Percentiles rank a stretch among this genome's conserved stretches.
Conservation (phyloP, 2,888 invertebrate species). For the Julus scanicus region DNA sequence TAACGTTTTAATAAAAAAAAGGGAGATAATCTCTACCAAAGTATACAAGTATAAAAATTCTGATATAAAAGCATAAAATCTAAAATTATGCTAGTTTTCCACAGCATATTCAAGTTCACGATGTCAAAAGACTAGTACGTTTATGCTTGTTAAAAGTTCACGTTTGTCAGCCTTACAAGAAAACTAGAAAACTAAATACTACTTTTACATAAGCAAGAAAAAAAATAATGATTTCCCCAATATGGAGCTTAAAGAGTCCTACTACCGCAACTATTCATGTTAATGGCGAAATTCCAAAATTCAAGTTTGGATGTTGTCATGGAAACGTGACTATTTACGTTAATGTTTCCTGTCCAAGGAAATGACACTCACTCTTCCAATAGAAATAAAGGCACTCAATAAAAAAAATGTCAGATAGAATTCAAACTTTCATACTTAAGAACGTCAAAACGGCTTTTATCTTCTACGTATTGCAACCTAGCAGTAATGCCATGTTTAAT, state of each 20-base stretch:
- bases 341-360: not conserved
- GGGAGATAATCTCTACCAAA: too few relatives aligned
- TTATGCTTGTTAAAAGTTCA: too few relatives aligned
- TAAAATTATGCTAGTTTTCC: not conserved
- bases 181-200: too few relatives aligned
- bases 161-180: too few relatives aligned
- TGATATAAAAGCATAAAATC: too few relatives aligned
- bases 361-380: not conserved
- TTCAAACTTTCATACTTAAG: not conserved
- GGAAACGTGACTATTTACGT: not conserved
- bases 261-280: not conserved
- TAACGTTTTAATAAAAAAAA: not conserved
- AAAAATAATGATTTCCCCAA: not conserved
- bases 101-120: not conserved
- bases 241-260: not conserved
- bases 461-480: too few relatives aligned
- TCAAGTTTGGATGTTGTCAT: not conserved
- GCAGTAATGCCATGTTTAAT: too few relatives aligned
- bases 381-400: not conserved
- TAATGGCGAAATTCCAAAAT: constrained; percentile 27
- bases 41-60: too few relatives aligned
- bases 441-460: too few relatives aligned
- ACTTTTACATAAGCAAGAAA: too few relatives aligned
- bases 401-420: not conserved
- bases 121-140: too few relatives aligned